Conservation (phyloP, 2,113 vertebrate species). For the Natator depressus region DNA sequence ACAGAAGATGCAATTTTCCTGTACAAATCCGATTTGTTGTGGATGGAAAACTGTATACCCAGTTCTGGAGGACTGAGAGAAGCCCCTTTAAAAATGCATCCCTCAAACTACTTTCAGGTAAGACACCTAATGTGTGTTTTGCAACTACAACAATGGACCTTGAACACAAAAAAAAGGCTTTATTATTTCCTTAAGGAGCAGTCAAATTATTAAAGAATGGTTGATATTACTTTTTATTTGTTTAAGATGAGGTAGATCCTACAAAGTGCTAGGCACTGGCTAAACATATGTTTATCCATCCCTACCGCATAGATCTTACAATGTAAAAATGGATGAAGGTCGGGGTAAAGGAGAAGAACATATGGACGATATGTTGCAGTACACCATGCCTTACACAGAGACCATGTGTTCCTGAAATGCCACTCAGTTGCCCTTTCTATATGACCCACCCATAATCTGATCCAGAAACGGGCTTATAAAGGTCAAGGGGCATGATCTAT, state of each 20-base stretch:
- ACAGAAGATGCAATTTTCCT: background rate
- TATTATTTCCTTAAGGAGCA: background rate
- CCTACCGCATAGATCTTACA: constrained; percentile 40
- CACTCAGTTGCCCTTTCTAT: constrained; percentile 52
- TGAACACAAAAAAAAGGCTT: constrained; percentile 1
- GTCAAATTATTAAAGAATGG: constrained; percentile 18
- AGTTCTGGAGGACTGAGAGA: background rate
- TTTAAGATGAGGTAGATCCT: background rate
- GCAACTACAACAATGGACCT: background rate
- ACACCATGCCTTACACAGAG: constrained; percentile 56
- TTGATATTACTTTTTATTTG: background rate
- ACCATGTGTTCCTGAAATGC: constrained; percentile 56
- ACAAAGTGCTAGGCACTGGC: too few relatives aligned
- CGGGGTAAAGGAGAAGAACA: constrained; percentile 30
- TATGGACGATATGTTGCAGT: background rate
- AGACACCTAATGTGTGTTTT: background rate
- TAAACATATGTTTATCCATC: background rate
- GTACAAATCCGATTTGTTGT: background rate
- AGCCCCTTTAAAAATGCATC: background rate
- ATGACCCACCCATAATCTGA: constrained; percentile 37
- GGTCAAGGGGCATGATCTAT: background rate
- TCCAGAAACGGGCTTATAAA: constrained; percentile 49
- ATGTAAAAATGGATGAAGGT: constrained; percentile 52
- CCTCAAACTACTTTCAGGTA: background rate
- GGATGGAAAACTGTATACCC: background rate